These are phyloP conservation scores for Petrocephalus sullivani DNA, from an alignment of 2,797 vertebrate genomes.

Conservation along the genomic window DNA sequence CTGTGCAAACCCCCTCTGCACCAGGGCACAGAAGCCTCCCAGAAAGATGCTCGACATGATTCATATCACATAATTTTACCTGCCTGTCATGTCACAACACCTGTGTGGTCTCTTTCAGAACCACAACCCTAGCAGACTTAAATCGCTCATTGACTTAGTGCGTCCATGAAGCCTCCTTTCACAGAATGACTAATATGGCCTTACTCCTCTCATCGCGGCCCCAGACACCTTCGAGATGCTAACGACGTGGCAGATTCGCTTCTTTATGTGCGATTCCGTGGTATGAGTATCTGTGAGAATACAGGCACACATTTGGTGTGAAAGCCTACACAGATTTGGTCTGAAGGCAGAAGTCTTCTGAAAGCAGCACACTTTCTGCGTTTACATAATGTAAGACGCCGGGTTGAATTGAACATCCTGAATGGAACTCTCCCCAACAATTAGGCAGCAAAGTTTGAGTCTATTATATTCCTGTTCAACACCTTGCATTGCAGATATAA, in stretches of 20 bases:
- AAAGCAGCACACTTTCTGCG: not conserved
- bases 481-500: not conserved
- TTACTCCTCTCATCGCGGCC: not conserved
- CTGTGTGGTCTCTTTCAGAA: not conserved
- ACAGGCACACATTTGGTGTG: not conserved
- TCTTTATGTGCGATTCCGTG: not conserved
- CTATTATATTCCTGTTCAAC: not conserved
- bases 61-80: not conserved
- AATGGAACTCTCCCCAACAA: not conserved
- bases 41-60: not conserved
- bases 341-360: not conserved
- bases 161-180: not conserved
- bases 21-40: not conserved
- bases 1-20: not conserved
- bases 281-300: not conserved
- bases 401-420: not conserved
- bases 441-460: not conserved
- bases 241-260: not conserved
- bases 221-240: constrained; percentile 1
- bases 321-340: not conserved
- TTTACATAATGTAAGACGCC: not conserved
- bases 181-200: not conserved
- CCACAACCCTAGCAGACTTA: not conserved
- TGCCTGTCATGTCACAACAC: not conserved
- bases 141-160: not conserved